Base-by-base conservation (phyloP, 2,888 invertebrate species). In the Temnothorax unifasciatus region DNA sequence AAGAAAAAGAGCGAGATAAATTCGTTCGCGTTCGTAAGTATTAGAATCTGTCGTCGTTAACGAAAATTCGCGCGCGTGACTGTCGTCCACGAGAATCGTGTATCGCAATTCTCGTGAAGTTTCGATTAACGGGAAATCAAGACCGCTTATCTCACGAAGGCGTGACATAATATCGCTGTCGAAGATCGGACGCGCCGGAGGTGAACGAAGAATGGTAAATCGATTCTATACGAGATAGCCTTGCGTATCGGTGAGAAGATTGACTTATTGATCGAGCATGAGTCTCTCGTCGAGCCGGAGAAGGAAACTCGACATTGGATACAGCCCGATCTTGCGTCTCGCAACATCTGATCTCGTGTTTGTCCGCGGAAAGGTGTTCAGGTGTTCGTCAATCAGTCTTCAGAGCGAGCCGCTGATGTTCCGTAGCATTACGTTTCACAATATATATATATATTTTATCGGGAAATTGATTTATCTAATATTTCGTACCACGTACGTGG, bases 171-270 rank as follows among this genome's bases (percentile, higher is more conserved):
- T 82, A 63, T 74, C 79, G 61, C 50, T 38, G 79, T 82, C 52
- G 64, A 50, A 41, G 63, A 61, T 74, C 76, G 52, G 63, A 82
- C 54, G 47, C 74, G 79, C 79, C 29, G 47, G 57, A 73, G 73
- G 25, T 81, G 84, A 77, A 77, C 75, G 63, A 86, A 83, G 83
- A 74, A 50, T 64, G 63, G 86, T 71, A 57, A 85, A 79, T 86
- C 82, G 85, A 87, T 85, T 85, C 75, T 85, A 84, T 81, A 71
- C 50, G 63, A 87, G 82, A 84, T 84, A 66, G 76, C 66, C 59
- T 64, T 79, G 87, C 66, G 66, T 86, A 84, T 88, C 90, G 89
- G 57, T 63, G 83, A 89, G 86, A 86, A 90, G 88, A 90, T 89
- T 89, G 86, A 89, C 86, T 90, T 90, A 90, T 89, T 88, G 90